Base-by-base conservation (phyloP, 2,797 vertebrate genomes). In the Acanthornis magna region DNA sequence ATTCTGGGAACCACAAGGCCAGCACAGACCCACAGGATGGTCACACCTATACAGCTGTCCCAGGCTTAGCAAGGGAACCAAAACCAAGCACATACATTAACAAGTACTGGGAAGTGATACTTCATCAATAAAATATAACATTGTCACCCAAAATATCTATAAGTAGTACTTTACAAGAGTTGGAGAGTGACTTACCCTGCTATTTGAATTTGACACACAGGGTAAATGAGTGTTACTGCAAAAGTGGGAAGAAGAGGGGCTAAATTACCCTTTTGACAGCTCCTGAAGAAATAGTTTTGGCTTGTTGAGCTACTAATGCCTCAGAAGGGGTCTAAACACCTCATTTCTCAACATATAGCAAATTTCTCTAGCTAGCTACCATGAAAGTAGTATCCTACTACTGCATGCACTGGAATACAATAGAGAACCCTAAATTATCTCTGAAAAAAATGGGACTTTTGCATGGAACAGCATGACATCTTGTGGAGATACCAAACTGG, bases 41-140 rank as follows among this genome's bases (percentile, higher is more conserved):
- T n/a, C 34, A 76, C 65, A 65, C 11, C 36, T 50, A 62, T 65
- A 70, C 51, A 93, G 65, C 50, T 88, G 38, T 45, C 58, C 50
- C 38, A 23, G 12, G 20, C 40, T 40, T 60, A 29, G 43, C 12
- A 36, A 76, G 16, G 40, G 25, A 75, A 62, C 62, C 57, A 92
- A 94, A 96, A 38, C 21, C 4, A 5, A 91, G 79, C 61, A 65
- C 38, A 47, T 74, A 30, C 23, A 71, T 95, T 96, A 96, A 74
- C 72, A 90, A 92, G 91, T 92, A 97, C 79, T 72, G 8, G 79
- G 86, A 95, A 94, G 96, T 1, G 15, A 55, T 67, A 93, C 93
- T 94, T 96, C 85, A 27, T 85, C 73, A 85, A 91, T 96, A 96
- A 97, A 97, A 96, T 76, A 94, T 58, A 96, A 94, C 54, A 84